Conservation (phyloP, 2,888 invertebrate genomes). For the Ectobius pallidus region DNA sequence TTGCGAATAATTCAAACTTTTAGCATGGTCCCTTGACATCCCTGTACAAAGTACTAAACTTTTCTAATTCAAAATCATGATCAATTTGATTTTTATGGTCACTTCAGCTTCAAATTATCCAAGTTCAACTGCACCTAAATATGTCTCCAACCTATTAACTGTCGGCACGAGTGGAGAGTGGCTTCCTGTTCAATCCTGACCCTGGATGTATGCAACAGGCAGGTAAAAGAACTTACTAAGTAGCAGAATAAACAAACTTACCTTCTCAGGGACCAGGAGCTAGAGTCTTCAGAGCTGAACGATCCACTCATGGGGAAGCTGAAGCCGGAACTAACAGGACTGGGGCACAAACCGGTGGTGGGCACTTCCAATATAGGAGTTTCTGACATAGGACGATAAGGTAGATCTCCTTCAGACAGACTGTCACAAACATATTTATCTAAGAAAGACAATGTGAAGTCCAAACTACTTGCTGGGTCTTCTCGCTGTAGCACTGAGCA, state of each 20-base stretch:
- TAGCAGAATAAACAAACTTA: constrained; percentile 6
- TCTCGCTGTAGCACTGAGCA: constrained; percentile 3
- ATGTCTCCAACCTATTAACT: no score
- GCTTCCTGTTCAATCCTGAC: no score
- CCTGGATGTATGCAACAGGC: no score
- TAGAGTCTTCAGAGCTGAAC: constrained; percentile 27
- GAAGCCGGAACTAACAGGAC: constrained; percentile 16
- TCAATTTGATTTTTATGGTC: no score
- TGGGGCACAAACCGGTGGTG: neutral
- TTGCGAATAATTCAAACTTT: no score
- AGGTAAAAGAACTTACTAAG: no score
- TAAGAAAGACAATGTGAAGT: constrained; percentile 35
- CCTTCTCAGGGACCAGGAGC: constrained; percentile 27
- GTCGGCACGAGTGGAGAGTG: no score
- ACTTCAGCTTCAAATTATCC: no score
- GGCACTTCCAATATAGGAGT: neutral
- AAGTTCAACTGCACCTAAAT: no score
- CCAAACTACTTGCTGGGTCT: constrained; percentile 2
- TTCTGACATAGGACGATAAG: constrained; percentile 24
- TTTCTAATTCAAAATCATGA: no score
- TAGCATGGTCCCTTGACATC: no score
- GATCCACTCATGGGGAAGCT: constrained; percentile 18
- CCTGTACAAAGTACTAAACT: no score
- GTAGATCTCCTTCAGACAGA: constrained; percentile 9
- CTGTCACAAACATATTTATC: constrained; percentile 29